phyloP scores from a whole-genome alignment of 2,797 vertebrate genomes.

The Gouania willdenowi region DNA sequence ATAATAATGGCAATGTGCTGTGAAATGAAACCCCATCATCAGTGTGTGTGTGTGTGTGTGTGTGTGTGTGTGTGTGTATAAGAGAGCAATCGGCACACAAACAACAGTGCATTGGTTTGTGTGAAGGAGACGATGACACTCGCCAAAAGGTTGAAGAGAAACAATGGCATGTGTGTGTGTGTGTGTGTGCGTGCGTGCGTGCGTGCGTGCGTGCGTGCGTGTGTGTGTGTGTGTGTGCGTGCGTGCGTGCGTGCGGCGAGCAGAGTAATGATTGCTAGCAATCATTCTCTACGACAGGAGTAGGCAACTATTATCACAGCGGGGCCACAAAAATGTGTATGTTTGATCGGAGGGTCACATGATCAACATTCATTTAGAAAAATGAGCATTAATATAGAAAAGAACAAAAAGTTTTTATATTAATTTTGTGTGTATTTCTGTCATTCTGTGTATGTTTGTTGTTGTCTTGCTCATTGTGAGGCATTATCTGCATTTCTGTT shows the following conservation, averaged over 20 bases:
- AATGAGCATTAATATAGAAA: too few relatives aligned
- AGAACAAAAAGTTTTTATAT: too few relatives aligned
- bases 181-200: background rate
- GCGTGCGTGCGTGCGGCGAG: background rate
- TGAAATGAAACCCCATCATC: constrained; percentile 66
- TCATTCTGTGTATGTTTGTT: too few relatives aligned
- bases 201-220: background rate
- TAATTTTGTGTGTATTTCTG: too few relatives aligned
- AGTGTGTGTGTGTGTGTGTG: constrained; percentile 18
- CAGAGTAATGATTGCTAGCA: constrained; percentile 36
- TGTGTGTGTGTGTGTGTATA: background rate
- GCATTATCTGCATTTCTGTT: too few relatives aligned
- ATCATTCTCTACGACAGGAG: constrained; percentile 39
- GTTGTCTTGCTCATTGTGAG: too few relatives aligned
- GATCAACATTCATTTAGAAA: too few relatives aligned
- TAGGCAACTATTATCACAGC: too few relatives aligned
- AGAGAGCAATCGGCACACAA: background rate
- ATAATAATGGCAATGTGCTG: constrained; percentile 70
- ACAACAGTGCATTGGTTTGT: background rate
- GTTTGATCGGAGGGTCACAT: too few relatives aligned
- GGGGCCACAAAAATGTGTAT: too few relatives aligned
- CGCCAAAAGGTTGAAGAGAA: constrained; percentile 23
- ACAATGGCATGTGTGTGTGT: background rate
- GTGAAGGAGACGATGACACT: constrained; percentile 2
- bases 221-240: background rate